A percentile compares a stretch with the other conserved stretches of the same genome.
These are phyloP conservation scores for Percina caprodes DNA, from an alignment of 2,113 vertebrate species.

Conservation along the genomic window DNA sequence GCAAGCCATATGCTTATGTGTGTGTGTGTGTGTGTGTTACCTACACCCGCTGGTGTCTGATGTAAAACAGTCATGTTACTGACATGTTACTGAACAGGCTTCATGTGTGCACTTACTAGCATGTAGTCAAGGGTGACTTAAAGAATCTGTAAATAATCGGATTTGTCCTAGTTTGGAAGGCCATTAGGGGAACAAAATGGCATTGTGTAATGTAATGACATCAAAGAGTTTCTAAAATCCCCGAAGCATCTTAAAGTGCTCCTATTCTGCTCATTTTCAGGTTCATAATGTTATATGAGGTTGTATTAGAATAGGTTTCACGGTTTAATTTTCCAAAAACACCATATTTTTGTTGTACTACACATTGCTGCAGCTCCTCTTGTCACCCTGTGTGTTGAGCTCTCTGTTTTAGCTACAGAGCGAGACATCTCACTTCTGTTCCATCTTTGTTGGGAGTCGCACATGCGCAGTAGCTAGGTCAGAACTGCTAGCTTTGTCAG, in stretches of 20 bases:
- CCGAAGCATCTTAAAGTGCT: not conserved
- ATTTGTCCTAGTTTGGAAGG: slow-evolving; percentile 44
- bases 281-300: no score
- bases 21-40: not conserved
- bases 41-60: not conserved
- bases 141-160: slow-evolving; percentile 39
- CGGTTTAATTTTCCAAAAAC: no score
- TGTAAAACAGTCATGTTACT: not conserved
- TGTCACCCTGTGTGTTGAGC: no score
- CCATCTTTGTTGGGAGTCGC: no score
- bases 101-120: slow-evolving; percentile 1
- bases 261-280: no score
- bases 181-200: slow-evolving; percentile 34
- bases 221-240: slow-evolving; percentile 41
- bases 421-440: no score
- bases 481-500: no score
- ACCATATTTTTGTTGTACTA: no score
- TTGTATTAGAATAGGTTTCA: no score
- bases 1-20: not conserved
- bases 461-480: no score
- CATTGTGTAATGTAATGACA: slow-evolving; percentile 27
- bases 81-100: not conserved
- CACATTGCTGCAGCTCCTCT: no score
- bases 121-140: not conserved
- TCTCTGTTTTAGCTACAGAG: no score